Percentiles rank a stretch among this genome's conserved stretches.
These are phyloP conservation scores for Nipponia nippon DNA, from an alignment of 2,113 vertebrate species.

Conservation along the genomic window DNA sequence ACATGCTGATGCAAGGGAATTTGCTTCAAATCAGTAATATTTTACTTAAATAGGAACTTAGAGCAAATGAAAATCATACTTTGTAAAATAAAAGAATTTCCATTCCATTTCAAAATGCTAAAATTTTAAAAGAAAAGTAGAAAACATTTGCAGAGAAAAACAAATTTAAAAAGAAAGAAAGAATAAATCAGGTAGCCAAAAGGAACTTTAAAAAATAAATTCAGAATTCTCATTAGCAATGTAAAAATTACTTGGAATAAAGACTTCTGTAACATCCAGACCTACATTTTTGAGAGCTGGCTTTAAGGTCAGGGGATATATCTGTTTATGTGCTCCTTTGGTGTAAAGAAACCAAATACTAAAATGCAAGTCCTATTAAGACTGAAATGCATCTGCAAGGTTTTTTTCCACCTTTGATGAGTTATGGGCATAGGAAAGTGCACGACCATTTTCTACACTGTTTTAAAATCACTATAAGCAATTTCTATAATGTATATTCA, in stretches of 20 bases:
- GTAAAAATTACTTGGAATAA: constrained; percentile 23
- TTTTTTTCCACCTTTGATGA: constrained; percentile 15
- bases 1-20: neutral
- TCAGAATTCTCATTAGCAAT: constrained; percentile 10
- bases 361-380: constrained; percentile 40
- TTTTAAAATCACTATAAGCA: constrained; percentile 35
- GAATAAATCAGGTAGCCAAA: neutral
- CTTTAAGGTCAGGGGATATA: neutral
- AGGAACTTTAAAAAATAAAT: constrained; percentile 54
- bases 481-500: constrained; percentile 32
- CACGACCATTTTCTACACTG: neutral
- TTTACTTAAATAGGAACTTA: neutral
- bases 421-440: neutral
- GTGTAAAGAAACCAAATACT: constrained; percentile 41
- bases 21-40: neutral
- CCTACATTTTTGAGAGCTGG: neutral
- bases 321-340: neutral
- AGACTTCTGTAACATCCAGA: constrained; percentile 9
- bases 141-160: neutral
- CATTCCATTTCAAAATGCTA: constrained; percentile 1
- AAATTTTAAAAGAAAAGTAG: neutral
- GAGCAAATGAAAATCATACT: constrained; percentile 15
- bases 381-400: neutral
- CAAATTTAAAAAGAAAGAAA: neutral
- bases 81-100: constrained; percentile 23